Evolutionary conservation across 1,140 invertebrate species (phyloP).

Genomic region (Battus philenor): DNA sequence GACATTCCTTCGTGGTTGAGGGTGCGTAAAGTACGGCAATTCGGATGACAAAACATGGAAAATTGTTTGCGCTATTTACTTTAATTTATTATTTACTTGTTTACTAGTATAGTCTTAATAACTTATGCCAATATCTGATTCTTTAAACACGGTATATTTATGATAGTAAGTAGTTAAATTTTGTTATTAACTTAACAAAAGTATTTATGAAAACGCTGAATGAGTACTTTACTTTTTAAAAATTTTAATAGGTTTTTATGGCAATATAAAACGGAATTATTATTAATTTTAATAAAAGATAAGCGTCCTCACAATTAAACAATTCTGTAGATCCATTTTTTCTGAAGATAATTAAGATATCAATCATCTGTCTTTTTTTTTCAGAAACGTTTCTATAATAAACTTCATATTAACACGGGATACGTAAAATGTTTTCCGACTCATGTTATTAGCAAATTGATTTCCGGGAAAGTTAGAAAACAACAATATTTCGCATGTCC

Average conservation of each 20-base stretch:
- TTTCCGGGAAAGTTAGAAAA: constrained; percentile 6
- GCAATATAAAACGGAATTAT: neutral
- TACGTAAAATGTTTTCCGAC: constrained; percentile 11
- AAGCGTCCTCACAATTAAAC: neutral
- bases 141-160: no score
- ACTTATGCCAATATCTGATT: no score
- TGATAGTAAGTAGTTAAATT: no score
- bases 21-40: neutral
- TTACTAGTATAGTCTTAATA: no score
- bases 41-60: neutral
- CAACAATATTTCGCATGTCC: constrained; percentile 7
- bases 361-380: no score
- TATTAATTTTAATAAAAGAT: neutral
- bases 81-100: no score
- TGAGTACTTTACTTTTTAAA: no score
- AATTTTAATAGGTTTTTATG: neutral
- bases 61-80: neutral
- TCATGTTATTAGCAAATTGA: constrained; percentile 11
- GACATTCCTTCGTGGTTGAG: constrained; percentile 29
- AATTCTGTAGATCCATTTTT: neutral
- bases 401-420: neutral
- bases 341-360: no score
- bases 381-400: neutral
- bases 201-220: no score
- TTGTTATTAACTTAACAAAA: no score